These are phyloP conservation scores for Kuschelorhynchus macadamiae DNA, from an alignment of 2,888 invertebrate genomes.

Conservation along the genomic window DNA sequence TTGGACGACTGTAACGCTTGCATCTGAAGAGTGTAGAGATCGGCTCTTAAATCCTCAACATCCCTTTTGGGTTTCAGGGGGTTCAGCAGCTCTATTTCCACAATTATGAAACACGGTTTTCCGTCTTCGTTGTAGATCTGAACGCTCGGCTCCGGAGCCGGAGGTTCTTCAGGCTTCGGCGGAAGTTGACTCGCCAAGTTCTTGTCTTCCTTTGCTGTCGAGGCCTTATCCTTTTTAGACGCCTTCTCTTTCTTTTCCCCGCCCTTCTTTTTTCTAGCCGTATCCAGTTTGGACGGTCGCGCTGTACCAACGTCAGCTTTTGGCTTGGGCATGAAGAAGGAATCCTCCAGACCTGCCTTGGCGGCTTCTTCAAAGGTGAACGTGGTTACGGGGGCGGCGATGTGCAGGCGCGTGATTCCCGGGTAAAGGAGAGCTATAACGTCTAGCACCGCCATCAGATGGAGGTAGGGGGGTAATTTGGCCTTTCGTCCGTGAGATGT, in stretches of 20 bases:
- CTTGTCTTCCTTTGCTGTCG: conserved; percentile 36
- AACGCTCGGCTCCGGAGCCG: conserved; percentile 60
- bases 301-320: conserved; percentile 31
- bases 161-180: conserved; percentile 53
- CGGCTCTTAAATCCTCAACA: conserved; percentile 61
- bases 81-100: conserved; percentile 64
- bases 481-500: conserved; percentile 14
- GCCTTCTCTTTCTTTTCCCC: conserved; percentile 30
- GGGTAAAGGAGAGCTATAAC: conserved; percentile 64
- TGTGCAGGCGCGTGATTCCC: conserved; percentile 61
- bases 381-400: conserved; percentile 61
- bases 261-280: conserved; percentile 16
- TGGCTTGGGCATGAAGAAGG: conserved; percentile 62
- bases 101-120: conserved; percentile 62
- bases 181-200: conserved; percentile 48
- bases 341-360: conserved; percentile 60
- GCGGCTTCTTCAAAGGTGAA: conserved; percentile 60
- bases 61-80: conserved; percentile 58
- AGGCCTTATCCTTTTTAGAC: conserved; percentile 35
- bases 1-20: conserved; percentile 49
- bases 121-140: conserved; percentile 62
- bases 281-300: conserved; percentile 20
- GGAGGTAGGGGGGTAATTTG: conserved; percentile 57
- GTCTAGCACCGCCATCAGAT: conserved; percentile 65
- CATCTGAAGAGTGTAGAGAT: conserved; percentile 40